Percentiles rank a stretch among this genome's conserved stretches.
Evolutionary conservation across 1,140 invertebrate species (phyloP).

Genomic region (Drosophila pruinosa): DNA sequence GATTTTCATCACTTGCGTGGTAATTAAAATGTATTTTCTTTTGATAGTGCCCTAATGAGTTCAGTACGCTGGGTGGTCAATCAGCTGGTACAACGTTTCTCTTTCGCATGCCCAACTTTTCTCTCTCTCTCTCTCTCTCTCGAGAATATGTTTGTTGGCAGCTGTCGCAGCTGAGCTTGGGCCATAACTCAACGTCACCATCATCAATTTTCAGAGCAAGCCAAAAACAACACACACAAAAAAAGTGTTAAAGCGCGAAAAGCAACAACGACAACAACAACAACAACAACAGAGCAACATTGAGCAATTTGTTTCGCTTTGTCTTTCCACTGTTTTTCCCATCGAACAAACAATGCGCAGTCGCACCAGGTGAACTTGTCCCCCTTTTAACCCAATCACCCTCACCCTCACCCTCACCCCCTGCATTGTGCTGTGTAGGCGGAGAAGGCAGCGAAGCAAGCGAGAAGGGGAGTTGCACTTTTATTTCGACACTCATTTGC

Average conservation of each 20-base stretch:
- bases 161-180: constrained; percentile 58
- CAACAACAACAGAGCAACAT: constrained; percentile 39
- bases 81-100: background rate
- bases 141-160: constrained; percentile 19
- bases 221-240: constrained; percentile 8
- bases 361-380: constrained; percentile 54
- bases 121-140: background rate
- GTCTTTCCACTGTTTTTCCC: constrained; percentile 42
- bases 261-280: constrained; percentile 38
- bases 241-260: constrained; percentile 76
- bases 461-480: constrained; percentile 22
- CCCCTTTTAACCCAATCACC: background rate
- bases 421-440: background rate
- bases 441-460: background rate
- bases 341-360: constrained; percentile 56
- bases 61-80: constrained; percentile 55
- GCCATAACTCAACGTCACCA: constrained; percentile 59
- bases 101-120: background rate
- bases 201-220: constrained; percentile 67
- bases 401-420: background rate
- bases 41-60: constrained; percentile 43
- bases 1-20: constrained; percentile 66
- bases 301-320: constrained; percentile 78
- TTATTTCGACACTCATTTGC: constrained; percentile 76
- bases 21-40: constrained; percentile 78